phyloP scores from a whole-genome alignment of 2,888 invertebrate species.

The Scaptomyza polygonia region DNA sequence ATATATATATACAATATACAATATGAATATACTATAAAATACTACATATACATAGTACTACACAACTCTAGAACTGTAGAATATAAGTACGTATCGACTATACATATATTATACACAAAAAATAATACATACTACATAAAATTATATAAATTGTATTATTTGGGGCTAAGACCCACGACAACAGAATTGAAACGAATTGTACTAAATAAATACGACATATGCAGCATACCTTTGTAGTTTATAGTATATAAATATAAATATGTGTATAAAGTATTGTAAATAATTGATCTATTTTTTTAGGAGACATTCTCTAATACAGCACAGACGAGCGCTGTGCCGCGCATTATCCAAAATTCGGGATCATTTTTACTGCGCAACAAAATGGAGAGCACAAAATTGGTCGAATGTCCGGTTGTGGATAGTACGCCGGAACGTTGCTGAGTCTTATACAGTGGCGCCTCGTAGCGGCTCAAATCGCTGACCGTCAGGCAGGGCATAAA shows the following conservation, averaged over 20 bases:
- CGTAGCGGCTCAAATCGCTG: conserved; percentile 69
- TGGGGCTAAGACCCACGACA: conserved; percentile 26
- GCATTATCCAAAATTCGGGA: conserved; percentile 93
- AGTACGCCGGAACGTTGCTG: conserved; percentile 93
- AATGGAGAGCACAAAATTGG: conserved; percentile 94
- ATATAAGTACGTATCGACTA: conserved; percentile 14
- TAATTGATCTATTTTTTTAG: too few species aligned
- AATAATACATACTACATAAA: neutral
- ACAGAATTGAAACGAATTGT: conserved; percentile 42
- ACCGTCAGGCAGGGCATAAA: conserved; percentile 82
- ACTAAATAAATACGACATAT: conserved; percentile 62
- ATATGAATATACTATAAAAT: conserved; percentile 8
- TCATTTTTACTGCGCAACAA: conserved; percentile 88
- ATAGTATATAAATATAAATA: neutral
- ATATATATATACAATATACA: conserved; percentile 7
- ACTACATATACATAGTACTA: neutral
- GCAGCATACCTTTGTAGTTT: conserved; percentile 26
- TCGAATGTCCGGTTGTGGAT: conserved; percentile 96
- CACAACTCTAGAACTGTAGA: conserved; percentile 34
- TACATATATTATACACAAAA: conserved; percentile 16
- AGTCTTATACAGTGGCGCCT: conserved; percentile 94
- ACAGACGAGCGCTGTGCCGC: conserved; percentile 94
- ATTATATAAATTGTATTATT: conserved; percentile 43
- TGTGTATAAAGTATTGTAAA: neutral
- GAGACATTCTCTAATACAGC: conserved; percentile 88